Percentiles rank a stretch among this genome's conserved stretches.
Evolutionary conservation across 2,113 vertebrate species (phyloP).

Genomic region (Oenanthe melanoleuca): DNA sequence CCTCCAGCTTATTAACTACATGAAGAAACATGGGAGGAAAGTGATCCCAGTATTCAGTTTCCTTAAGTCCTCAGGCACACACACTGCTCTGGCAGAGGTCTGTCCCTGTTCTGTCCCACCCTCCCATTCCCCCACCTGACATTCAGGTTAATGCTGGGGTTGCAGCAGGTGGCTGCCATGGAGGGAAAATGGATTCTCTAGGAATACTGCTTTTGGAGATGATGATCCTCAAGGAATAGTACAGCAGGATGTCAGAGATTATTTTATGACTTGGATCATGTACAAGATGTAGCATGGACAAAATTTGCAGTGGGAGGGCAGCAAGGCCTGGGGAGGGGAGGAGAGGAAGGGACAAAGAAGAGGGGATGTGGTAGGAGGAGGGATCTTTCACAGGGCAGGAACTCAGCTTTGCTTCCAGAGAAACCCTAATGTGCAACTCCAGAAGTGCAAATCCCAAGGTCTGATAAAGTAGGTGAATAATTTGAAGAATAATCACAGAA

Average conservation of each 20-base stretch:
- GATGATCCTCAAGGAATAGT: not conserved
- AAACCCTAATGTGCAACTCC: accelerated
- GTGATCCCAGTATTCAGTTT: not conserved
- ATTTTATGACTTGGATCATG: not conserved
- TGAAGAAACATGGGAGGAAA: not conserved
- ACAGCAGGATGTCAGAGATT: not conserved
- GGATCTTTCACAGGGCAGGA: not conserved
- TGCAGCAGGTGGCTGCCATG: not conserved
- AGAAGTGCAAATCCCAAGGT: not conserved
- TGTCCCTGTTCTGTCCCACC: not conserved
- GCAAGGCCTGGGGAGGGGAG: not conserved
- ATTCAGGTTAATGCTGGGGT: not conserved
- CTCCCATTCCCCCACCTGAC: accelerated
- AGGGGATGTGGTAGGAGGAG: accelerated
- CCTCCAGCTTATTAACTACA: slow-evolving; percentile 22
- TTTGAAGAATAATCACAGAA: not conserved
- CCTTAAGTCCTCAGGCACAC: not conserved
- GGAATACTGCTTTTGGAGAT: not conserved
- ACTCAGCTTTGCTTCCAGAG: accelerated
- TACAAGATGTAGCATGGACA: not conserved
- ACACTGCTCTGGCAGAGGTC: not conserved
- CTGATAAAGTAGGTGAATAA: not conserved
- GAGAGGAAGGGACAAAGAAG: not conserved
- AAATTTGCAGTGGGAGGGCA: not conserved
- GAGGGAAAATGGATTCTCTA: not conserved